Evolutionary conservation across 1,140 invertebrate genomes (phyloP), one percentile per base, ranked within the genome.

Genomic region (Neodiprion virginianus): DNA sequence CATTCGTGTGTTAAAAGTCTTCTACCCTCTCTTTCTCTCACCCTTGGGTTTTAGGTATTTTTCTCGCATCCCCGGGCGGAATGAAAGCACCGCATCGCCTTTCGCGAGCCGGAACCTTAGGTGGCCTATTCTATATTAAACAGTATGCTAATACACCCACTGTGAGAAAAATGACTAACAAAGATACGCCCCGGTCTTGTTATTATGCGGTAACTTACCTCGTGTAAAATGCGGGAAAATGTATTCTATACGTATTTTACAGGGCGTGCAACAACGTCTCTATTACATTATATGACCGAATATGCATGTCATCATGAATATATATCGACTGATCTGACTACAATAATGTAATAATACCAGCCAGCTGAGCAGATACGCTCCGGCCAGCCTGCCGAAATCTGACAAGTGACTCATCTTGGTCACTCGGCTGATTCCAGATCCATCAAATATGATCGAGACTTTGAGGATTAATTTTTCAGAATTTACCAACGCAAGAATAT

Each of bases 131-230:
- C 84, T 84, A 84, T 83, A 86, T 88, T 85, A 86, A 86, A 83
- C 79, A 83, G 79, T 87, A 87, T 88, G 86, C 80, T 87, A 88
- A 87, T 86, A 79, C 73, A 70, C 71, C 74, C 66, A 75, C 73
- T 72, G 78, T 76, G 80, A 77, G 83, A 85, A 85, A 86, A 86
- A 84, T 82, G 79, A 84, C 78, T 84, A 84, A 85, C 83, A 84
- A 84, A 78, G 81, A 84, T 83, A 84, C 74, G 79, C 73, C 73
- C 40, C 75, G 77, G 80, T 77, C 84, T 87, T 88, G 85, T 87
- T 87, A 88, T 88, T 88, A 88, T 87, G 86, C 85, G 87, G 88
- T 88, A 87, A 87, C 81, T 88, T 88, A 86, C 78, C 14, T 71
- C 72, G 75, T 75, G 76, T 78, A 81, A 79, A 79, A 61, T 14